Evolutionary conservation across 2,888 invertebrate species (phyloP).

Genomic region (Meghimatium bilineatum): DNA sequence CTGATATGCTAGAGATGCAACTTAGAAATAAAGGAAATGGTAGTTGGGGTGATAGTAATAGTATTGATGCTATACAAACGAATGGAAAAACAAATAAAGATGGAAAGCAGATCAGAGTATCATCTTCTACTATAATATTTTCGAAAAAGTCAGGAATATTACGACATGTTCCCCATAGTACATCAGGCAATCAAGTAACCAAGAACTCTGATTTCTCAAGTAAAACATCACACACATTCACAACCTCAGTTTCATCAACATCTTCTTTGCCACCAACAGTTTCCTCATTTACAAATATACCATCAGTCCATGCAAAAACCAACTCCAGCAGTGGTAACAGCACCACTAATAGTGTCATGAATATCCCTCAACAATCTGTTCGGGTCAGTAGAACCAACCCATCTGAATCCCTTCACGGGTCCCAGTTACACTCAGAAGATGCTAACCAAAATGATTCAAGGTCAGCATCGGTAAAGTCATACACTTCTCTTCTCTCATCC

Average conservation of each 20-base stretch:
- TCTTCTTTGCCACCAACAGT: neutral
- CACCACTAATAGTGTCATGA: neutral
- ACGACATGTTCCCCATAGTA: neutral
- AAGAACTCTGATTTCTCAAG: neutral
- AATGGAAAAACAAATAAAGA: neutral
- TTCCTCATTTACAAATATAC: neutral
- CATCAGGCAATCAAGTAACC: neutral
- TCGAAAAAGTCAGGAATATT: slow-evolving; percentile 7
- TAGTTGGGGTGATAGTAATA: neutral
- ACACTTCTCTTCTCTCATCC: neutral
- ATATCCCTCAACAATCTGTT: neutral
- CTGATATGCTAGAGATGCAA: slow-evolving; percentile 30
- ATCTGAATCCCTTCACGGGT: neutral
- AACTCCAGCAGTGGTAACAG: neutral
- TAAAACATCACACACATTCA: slow-evolving; percentile 7
- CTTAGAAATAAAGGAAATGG: slow-evolving; percentile 11
- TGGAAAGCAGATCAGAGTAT: neutral
- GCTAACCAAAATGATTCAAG: neutral
- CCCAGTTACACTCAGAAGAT: slow-evolving; percentile 7
- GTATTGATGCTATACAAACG: neutral
- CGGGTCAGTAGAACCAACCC: neutral
- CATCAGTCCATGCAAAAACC: neutral
- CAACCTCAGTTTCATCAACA: slow-evolving; percentile 2
- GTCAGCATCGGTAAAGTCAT: slow-evolving; percentile 1
- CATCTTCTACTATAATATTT: slow-evolving; percentile 23